Conservation (phyloP, 1,140 invertebrate genomes). For the Drosophila oshimai region DNA sequence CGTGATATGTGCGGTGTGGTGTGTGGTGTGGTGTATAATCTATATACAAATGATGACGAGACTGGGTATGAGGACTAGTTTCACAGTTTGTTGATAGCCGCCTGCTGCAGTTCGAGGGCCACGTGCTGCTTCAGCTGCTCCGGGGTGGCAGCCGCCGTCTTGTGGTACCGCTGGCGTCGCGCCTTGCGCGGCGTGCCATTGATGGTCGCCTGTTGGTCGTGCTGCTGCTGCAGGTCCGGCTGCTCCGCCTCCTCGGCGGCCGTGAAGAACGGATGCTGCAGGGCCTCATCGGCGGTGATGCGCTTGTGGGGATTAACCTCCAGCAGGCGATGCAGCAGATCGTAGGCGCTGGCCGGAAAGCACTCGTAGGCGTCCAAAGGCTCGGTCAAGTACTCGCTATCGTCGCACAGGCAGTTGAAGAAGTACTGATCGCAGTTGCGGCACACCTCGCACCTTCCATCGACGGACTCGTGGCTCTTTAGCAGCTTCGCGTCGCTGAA, state of each 20-base stretch:
- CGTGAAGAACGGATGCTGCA: conserved; percentile 94
- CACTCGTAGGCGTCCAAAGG: conserved; percentile 69
- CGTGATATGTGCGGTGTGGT: conserved; percentile 14
- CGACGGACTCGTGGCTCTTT: conserved; percentile 48
- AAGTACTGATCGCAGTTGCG: conserved; percentile 80
- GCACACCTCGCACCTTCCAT: conserved; percentile 69
- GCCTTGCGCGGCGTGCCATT: not conserved
- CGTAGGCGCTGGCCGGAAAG: conserved; percentile 89
- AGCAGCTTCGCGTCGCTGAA: conserved; percentile 58
- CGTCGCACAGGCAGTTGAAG: conserved; percentile 75
- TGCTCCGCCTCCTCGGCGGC: not conserved
- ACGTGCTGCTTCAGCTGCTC: not conserved
- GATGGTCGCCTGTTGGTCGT: too few species aligned
- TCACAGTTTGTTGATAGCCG: conserved; percentile 47
- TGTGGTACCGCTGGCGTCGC: conserved; percentile 1
- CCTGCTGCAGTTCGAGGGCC: conserved; percentile 9
- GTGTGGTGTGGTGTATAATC: not conserved
- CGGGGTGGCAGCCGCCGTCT: conserved; percentile 18
- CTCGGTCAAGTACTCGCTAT: conserved; percentile 58
- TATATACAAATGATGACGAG: conserved; percentile 28
- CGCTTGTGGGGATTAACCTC: conserved; percentile 99
- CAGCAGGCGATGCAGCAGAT: conserved; percentile 99
- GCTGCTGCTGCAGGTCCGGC: not conserved
- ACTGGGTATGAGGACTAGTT: conserved; percentile 48
- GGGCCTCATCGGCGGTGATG: conserved; percentile 98